These are phyloP conservation scores for Mormyrops attenuatus DNA, from an alignment of 2,797 vertebrate species.

Conservation along the genomic window DNA sequence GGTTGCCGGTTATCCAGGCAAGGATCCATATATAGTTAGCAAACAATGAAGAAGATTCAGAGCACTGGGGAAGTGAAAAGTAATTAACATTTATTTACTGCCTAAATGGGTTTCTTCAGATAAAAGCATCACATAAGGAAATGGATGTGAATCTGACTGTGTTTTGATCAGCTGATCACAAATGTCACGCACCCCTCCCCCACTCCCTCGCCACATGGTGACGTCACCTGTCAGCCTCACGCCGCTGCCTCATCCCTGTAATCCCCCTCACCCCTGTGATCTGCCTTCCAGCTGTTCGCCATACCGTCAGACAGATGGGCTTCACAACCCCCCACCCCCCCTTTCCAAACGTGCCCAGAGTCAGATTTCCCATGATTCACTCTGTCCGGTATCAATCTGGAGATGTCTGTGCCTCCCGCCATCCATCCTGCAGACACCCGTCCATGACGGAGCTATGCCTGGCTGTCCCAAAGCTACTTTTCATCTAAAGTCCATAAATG, in stretches of 20 bases:
- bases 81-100: constrained; percentile 2
- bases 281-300: neutral
- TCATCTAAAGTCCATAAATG: neutral
- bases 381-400: neutral
- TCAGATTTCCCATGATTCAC: neutral
- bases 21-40: neutral
- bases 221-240: neutral
- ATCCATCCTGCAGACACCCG: neutral
- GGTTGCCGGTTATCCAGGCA: neutral
- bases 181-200: neutral
- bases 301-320: neutral
- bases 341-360: neutral
- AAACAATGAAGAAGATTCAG: neutral
- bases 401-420: neutral
- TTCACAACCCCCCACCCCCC: neutral
- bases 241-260: neutral
- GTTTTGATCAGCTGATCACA: neutral
- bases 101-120: neutral
- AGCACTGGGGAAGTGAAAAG: neutral
- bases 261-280: neutral
- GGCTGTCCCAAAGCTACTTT: neutral
- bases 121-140: neutral
- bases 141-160: neutral
- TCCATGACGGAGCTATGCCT: neutral
- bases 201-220: neutral